phyloP scores from a whole-genome alignment of 2,888 invertebrate species.

The Drosophila lacicola region DNA sequence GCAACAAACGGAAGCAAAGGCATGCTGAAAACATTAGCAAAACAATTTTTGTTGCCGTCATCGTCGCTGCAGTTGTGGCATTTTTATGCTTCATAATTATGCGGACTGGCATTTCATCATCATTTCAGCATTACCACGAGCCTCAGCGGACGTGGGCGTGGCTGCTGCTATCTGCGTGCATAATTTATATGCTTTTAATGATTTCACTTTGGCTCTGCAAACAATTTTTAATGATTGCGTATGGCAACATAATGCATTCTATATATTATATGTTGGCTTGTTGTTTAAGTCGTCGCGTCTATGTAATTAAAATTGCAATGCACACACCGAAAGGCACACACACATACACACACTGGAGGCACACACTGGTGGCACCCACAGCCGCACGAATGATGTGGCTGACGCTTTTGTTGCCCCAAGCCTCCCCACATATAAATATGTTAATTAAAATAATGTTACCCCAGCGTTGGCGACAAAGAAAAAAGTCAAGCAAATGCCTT shows the following conservation, averaged over 20 bases:
- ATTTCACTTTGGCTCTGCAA: constrained; percentile 63
- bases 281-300: constrained; percentile 40
- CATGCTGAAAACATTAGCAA: constrained; percentile 63
- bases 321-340: constrained; percentile 38
- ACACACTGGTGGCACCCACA: constrained; percentile 1
- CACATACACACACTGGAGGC: constrained; percentile 2
- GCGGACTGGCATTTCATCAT: constrained; percentile 46
- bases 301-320: constrained; percentile 78
- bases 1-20: constrained; percentile 38
- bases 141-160: constrained; percentile 12
- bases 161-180: constrained; percentile 41
- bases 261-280: constrained; percentile 21
- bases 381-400: constrained; percentile 32
- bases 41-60: constrained; percentile 56
- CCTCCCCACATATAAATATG: constrained; percentile 75
- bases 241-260: constrained; percentile 62
- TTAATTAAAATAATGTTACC: constrained; percentile 83
- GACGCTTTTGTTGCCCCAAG: constrained; percentile 56
- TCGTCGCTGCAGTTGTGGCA: constrained; percentile 49
- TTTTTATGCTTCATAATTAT: constrained; percentile 62
- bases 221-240: constrained; percentile 75
- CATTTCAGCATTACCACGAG: constrained; percentile 11
- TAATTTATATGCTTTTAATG: constrained; percentile 79
- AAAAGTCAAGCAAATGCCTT: constrained; percentile 69
- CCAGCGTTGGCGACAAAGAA: constrained; percentile 56